Evolutionary conservation across 2,113 vertebrate species (phyloP), one percentile per base, ranked within the genome.

Genomic region (Labrus mixtus): DNA sequence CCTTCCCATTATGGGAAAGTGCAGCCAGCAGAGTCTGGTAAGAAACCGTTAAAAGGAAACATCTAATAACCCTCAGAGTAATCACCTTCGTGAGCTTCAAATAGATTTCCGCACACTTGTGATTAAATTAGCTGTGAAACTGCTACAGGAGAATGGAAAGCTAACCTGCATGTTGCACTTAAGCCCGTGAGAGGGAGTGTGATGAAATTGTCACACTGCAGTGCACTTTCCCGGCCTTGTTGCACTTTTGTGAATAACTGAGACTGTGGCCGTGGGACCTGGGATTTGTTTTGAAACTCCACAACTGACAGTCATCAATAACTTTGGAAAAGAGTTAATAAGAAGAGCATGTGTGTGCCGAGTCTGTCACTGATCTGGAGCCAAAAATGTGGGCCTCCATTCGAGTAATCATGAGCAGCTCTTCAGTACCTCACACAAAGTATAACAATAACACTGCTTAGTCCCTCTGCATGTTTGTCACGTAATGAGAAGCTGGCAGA

Each of bases 401-500:
- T 87, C 25, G 55, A 84, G 83, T 91, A 90, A 90, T 92, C 90
- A 90, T 46, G 76, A 87, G 86, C 87, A 86, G 84, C 80, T 88
- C 78, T 72, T 64, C 43, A 57, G 70, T 89, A 87, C 85, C 80
- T 85, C 86, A 89, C 83, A 93, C 87, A 79, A 81, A 86, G 82
- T 33, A 78, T 78, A 92, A 88, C 83, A 90, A 83, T 69, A 87
- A 86, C 79, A 89, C 36, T 19, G 56, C 76, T 68, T 46, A 67
- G 72, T 76, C 72, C 45, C 68, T 85, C 55, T 79, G 78, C 82
- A 85, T 84, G 83, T 72, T 78, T 83, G 73, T 84, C 90, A 82
- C 60, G 51, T 90, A 90, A 92, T 79, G 81, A 91, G 83, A 80
- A 37, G 73, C 79, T 90, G 84, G 85, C 78, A 85, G 71, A 80